Evolutionary conservation across 2,888 invertebrate genomes (phyloP), one percentile per base, ranked within the genome.

Genomic region (Heliconius erato): DNA sequence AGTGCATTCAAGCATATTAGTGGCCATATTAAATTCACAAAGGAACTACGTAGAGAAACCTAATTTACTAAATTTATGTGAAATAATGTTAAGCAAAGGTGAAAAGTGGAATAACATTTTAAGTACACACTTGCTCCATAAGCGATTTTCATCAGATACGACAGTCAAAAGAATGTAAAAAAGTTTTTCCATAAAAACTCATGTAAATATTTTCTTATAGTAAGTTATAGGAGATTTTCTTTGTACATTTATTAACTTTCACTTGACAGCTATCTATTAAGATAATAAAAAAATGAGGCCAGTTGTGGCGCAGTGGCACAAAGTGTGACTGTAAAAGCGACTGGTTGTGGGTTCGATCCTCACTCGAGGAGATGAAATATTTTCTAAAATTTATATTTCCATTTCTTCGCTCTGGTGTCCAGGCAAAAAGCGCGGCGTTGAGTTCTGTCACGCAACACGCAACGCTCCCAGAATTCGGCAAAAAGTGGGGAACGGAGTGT

Each of bases 1-100:
- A 83, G 35, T 35, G 54, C 71, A 68, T 68, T 49, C 44, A 76
- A 76, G 76, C 76, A 72, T 44, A 63, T 76, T 74, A 40, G 16
- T 63, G 59, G 35, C 40, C 63, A 40, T 76, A 76, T 63, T 76
- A 76, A 76, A 76, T 63, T 59, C 40, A 63, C 35, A 59, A 26
- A 63, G 63, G 63, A 59, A 59, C 28, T 76, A 59, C 32, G 74
- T 59, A 9, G 35, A 32, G 59, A 26, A 76, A 76, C 35, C n/a
- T n/a, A 40, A 76, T 59, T 74, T 74, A 76, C 40, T 63, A 63
- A 16, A n/a, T 76, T 40, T n/a, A 59, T n/a, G 16, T 59, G n/a
- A 63, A 63, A 19, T 49, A 16, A 72, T 72, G 16, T 26, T 44
- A 16, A 14, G 44, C n/a, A 49, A 3, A 72, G 26, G 44, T 71